A percentile compares a stretch with the other conserved stretches of the same genome.
Conservation (phyloP, 92 coral and sea anemone species). For the Montipora capitata region DNA sequence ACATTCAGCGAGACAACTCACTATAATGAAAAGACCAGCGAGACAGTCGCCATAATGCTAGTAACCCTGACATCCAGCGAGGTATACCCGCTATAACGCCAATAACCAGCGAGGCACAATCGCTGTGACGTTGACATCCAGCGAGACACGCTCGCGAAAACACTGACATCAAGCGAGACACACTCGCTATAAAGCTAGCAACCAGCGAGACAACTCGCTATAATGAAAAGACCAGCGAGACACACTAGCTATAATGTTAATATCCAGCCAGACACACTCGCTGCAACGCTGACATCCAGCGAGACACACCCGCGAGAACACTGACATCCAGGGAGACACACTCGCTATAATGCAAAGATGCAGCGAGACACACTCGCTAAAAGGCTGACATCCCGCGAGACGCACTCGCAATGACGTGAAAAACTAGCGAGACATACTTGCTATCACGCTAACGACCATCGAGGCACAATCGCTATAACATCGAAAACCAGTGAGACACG, state of each 20-base stretch:
- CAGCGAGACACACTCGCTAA: background rate
- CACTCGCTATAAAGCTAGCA: no score
- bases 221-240: no score
- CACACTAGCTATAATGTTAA: background rate
- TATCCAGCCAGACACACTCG: background rate
- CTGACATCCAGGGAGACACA: background rate
- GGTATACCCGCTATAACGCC: no score
- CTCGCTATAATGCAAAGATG: background rate
- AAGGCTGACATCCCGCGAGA: background rate
- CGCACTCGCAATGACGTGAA: background rate
- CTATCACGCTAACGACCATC: background rate
- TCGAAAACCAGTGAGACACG: background rate
- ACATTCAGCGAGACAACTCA: background rate
- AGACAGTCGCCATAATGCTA: no score
- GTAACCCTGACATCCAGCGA: no score
- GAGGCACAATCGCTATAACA: background rate
- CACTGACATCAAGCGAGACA: no score
- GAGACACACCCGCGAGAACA: background rate
- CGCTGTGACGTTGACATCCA: no score
- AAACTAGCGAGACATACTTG: background rate
- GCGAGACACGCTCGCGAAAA: no score
- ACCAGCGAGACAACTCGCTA: no score
- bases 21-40: background rate
- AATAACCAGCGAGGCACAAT: no score
- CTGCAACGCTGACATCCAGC: no score